phyloP scores from a whole-genome alignment of 2,888 invertebrate species.

The Zelleria hepariella region DNA sequence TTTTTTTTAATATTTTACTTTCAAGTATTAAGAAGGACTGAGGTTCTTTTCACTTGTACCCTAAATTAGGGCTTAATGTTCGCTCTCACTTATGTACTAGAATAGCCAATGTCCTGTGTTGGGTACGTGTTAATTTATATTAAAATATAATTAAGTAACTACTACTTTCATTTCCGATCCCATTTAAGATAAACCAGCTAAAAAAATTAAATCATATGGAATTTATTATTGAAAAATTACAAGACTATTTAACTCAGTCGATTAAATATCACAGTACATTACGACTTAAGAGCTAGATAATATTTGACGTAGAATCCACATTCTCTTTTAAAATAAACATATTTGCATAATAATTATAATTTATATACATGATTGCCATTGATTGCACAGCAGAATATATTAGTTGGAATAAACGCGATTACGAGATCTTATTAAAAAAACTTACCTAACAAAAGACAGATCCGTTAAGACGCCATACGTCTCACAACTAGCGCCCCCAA shows the following conservation, averaged over 20 bases:
- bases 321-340: background rate
- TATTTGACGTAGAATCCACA: background rate
- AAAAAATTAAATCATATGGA: background rate
- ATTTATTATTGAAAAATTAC: constrained; percentile 35
- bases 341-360: background rate
- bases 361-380: background rate
- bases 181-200: background rate
- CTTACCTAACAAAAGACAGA: background rate
- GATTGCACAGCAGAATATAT: background rate
- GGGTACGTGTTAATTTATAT: constrained; percentile 70
- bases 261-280: constrained; percentile 51
- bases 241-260: constrained; percentile 33
- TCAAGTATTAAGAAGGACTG: constrained; percentile 63
- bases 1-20: constrained; percentile 3
- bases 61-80: constrained; percentile 71
- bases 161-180: constrained; percentile 15
- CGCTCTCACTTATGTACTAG: constrained; percentile 53
- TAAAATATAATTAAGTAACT: constrained; percentile 59
- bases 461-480: too few relatives aligned
- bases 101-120: constrained; percentile 65
- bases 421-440: constrained; percentile 1
- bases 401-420: constrained; percentile 1
- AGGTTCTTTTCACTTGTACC: constrained; percentile 69
- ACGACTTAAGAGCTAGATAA: constrained; percentile 1
- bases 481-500: too few relatives aligned